These are phyloP conservation scores for Pseudopipra pipra DNA, from an alignment of 2,113 vertebrate genomes.

Conservation along the genomic window DNA sequence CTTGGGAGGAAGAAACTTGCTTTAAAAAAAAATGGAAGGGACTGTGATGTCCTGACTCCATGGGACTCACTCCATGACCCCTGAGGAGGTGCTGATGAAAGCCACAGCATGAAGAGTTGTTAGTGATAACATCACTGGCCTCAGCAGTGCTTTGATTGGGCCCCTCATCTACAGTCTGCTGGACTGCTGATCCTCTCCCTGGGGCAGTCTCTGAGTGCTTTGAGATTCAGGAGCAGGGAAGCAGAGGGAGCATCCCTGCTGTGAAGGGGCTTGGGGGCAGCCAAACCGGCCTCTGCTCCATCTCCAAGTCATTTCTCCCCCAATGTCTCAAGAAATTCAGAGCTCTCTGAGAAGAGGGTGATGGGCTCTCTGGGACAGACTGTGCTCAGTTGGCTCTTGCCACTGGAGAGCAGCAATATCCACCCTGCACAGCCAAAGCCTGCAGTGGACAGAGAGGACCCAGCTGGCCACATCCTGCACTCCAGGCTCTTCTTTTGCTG, in stretches of 20 bases:
- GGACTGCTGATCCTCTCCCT: not conserved
- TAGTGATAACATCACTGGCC: not conserved
- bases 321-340: not conserved
- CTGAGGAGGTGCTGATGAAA: not conserved
- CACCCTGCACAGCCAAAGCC: not conserved
- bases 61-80: not conserved
- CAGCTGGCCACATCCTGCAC: conserved; percentile 4
- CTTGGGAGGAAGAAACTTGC: not conserved
- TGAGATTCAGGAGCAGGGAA: not conserved
- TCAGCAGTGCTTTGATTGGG: not conserved
- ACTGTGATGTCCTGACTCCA: not conserved
- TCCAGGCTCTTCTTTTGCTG: conserved; percentile 18
- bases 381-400: not conserved
- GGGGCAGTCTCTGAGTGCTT: not conserved
- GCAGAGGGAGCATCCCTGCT: not conserved
- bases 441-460: not conserved
- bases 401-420: not conserved
- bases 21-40: not conserved
- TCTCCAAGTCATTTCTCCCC: rapidly evolving
- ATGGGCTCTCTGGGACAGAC: not conserved
- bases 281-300: not conserved
- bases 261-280: not conserved
- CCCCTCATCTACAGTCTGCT: not conserved
- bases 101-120: not conserved
- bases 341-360: not conserved